Conservation (phyloP, 2,797 vertebrate genomes). For the Leptatherina wallacei region DNA sequence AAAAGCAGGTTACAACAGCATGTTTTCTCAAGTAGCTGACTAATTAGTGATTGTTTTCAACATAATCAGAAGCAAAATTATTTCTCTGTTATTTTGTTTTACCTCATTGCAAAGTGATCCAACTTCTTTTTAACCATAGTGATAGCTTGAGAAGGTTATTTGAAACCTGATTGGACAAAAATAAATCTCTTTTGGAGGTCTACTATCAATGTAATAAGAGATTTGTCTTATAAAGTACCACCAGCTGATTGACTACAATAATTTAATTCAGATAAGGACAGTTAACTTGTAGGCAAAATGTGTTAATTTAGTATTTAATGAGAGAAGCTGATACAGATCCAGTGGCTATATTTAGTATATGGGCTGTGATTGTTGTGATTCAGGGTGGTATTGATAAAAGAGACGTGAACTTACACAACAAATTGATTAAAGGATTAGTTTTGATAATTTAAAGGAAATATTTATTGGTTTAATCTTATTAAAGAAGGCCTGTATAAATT, state of each 20-base stretch:
- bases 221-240: neutral
- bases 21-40: neutral
- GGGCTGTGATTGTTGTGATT: too few species aligned
- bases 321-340: too few species aligned
- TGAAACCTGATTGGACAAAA: neutral
- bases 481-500: too few species aligned
- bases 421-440: too few species aligned
- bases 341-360: too few species aligned
- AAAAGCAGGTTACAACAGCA: neutral
- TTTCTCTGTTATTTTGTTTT: neutral
- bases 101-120: neutral
- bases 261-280: neutral
- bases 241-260: neutral
- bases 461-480: too few species aligned
- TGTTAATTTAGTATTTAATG: too few species aligned
- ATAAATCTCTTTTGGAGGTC: neutral
- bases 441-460: too few species aligned
- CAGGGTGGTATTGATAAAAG: too few species aligned
- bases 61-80: neutral
- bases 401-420: too few species aligned
- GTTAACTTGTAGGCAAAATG: too few species aligned
- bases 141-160: neutral
- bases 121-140: neutral
- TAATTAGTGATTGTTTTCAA: neutral
- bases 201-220: neutral